Percentiles rank a stretch among this genome's conserved stretches.
Evolutionary conservation across 2,888 invertebrate genomes (phyloP).

Genomic region (Acholoe squamosa): DNA sequence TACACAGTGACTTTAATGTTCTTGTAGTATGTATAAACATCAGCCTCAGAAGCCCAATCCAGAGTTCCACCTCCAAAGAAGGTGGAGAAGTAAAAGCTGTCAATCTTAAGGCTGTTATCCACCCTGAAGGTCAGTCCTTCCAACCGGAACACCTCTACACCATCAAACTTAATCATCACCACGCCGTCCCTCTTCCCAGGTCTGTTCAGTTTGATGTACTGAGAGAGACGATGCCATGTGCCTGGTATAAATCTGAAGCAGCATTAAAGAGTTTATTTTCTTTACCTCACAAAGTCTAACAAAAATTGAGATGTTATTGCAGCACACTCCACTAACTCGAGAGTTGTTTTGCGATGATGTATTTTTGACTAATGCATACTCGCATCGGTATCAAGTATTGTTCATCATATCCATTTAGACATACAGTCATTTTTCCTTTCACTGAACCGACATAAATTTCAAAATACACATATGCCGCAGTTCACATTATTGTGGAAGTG

Average conservation of each 20-base stretch:
- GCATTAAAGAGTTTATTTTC: no score
- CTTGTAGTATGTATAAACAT: constrained; percentile 74
- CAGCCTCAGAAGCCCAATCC: constrained; percentile 72
- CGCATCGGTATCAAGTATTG: no score
- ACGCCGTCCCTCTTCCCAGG: constrained; percentile 71
- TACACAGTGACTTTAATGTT: constrained; percentile 70
- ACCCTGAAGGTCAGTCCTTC: constrained; percentile 70
- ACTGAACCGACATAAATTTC: no score
- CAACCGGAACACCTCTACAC: constrained; percentile 68
- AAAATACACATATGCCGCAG: no score
- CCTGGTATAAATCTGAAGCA: constrained; percentile 64
- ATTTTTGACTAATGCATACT: no score
- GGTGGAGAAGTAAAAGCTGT: constrained; percentile 75
- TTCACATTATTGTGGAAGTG: no score
- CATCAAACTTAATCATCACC: constrained; percentile 72
- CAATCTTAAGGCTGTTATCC: constrained; percentile 69
- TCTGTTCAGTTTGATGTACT: constrained; percentile 73
- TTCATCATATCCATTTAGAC: no score
- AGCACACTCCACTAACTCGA: no score
- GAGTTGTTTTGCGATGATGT: no score
- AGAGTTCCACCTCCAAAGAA: constrained; percentile 74
- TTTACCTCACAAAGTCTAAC: no score
- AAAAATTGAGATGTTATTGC: no score
- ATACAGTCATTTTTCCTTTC: no score
- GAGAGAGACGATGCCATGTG: constrained; percentile 73